Base-by-base conservation (phyloP, 2,888 invertebrate genomes). In the Amiota minor region DNA sequence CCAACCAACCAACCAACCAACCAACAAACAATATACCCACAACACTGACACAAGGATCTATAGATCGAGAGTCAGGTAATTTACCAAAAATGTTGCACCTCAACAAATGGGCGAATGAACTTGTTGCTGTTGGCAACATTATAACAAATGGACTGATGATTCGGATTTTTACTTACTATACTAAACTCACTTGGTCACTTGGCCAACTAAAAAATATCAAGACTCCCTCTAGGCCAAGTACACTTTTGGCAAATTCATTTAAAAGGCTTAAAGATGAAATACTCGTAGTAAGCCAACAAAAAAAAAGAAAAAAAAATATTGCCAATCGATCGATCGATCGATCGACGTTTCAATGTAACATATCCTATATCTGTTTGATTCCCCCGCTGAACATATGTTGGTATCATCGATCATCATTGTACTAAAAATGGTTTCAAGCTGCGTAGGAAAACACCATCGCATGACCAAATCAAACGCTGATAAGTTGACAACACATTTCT, bases 361-460 rank as follows among this genome's bases (percentile, higher is more conserved):
- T 45, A 23, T 18, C 55, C 45, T 70, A 14, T 69, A 14, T 16
- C 45, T 47, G 2, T 35, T 10, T 49, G 49, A 49, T 11, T 45
- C 53, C 47, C 45, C 46, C 16, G n/a, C 23, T 45, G 46, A 77
- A 81, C 35, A 35, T 35, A 35, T 35, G 35, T 35, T 35, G 79
- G 84, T 76, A 84, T 84, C 84, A 84, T 85, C 83, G 85, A 82
- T 84, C 83, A 85, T 83, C 80, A 35, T 80, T 77, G 79, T 77
- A 81, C 85, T 84, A 79, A 83, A 85, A 84, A 85, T 85, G 83
- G 83, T 72, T 84, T 85, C 83, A 85, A 84, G 83, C 83, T 85
- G 86, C 78, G 84, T 78, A 83, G 80, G 79, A 85, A 83, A 83
- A 85, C 83, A 85, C 83, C 83, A 83, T 84, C 86, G 84, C 86